Base-by-base conservation (phyloP, 2,888 invertebrate genomes). In the Trichacis sp. region DNA sequence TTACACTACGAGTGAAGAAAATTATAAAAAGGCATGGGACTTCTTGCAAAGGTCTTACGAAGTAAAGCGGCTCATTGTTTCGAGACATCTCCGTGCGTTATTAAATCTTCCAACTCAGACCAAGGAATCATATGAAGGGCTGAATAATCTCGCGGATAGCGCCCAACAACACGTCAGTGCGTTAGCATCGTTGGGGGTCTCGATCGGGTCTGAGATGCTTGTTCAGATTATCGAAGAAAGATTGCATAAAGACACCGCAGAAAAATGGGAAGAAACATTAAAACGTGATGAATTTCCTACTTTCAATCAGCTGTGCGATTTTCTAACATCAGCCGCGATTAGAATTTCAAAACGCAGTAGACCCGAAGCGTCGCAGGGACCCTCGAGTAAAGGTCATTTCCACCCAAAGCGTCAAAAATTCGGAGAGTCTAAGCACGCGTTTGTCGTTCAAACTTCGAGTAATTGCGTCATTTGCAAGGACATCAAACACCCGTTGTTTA, bases 1-100 rank as follows among this genome's bases (percentile, higher is more conserved):
- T 1, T 40, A 68, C 5, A 55, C 64, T 2, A 40, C 20, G 1
- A 66, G 64, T 8, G 63, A 54, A 0, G 36, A 56, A n/a, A 71
- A 67, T 42, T 72, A 71, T 30, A 38, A 50, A 2, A 40, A 50
- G 15, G 72, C 71, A 0, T 70, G 68, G 65, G 33, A 56, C 1
- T 19, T 72, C 6, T 36, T 74, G n/a, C 48, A 18, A 0, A 30
- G 55, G 3, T 54, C 64, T 47, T 74, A 67, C 24, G 67, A 71
- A 9, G 62, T 67, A 12, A 58, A 55, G 29, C 46, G 71, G 4
- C 36, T 61, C 42, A 43, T 68, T 0, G 57, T 72, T 8, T 18
- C 63, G 4, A 50, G 64, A 1, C 68, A 73, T 48, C 40, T 53
- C 3, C 3, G 4, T 8, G 24, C 4, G 8, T 24, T 24, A 8